Evolutionary conservation across 2,888 invertebrate genomes (phyloP), one percentile per base, ranked within the genome.

Genomic region (Napeogenes sylphis): DNA sequence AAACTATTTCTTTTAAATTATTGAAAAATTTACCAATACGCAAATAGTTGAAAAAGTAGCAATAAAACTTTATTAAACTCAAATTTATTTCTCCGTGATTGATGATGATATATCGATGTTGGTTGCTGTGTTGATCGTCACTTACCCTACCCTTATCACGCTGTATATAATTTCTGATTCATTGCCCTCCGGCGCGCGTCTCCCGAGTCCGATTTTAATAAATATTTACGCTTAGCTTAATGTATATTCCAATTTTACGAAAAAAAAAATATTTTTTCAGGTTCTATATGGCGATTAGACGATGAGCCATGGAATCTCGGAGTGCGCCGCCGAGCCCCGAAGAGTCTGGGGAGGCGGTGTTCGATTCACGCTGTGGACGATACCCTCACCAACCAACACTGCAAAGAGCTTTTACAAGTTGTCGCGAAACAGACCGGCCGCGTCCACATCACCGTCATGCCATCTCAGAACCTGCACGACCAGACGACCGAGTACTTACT

Each of bases 291-390:
- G 84, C 71, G 74, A 87, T 85, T 85, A 87, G 78, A 90, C 80
- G 85, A 91, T 91, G 91, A 91, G 82, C 86, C 76, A 91, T 91
- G 91, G 91, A 91, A 87, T 90, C 91, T 83, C 91, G 90, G 75
- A 91, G 91, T 80, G 88, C 91, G 88, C 90, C 91, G 90, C 91
- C 91, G 80, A 88, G 91, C 87, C 91, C 91, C 87, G 91, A 91
- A 81, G 91, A 91, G 79, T 77, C 87, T 74, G 90, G 90, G 87
- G 89, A 88, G 86, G 91, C 90, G 90, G 92, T 95, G 85, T 94
- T 94, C 87, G 95, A 95, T 83, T 93, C 94, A 68, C 95, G 94
- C 65, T 94, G 95, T 72, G 94, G 94, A 69, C 93, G 93, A 66
- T 94, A 94, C 80, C 94, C 81, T 56, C 84, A 80, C 60, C 94